Evolutionary conservation across 2,888 invertebrate genomes (phyloP).

Genomic region (Drosophila nr. medialis): DNA sequence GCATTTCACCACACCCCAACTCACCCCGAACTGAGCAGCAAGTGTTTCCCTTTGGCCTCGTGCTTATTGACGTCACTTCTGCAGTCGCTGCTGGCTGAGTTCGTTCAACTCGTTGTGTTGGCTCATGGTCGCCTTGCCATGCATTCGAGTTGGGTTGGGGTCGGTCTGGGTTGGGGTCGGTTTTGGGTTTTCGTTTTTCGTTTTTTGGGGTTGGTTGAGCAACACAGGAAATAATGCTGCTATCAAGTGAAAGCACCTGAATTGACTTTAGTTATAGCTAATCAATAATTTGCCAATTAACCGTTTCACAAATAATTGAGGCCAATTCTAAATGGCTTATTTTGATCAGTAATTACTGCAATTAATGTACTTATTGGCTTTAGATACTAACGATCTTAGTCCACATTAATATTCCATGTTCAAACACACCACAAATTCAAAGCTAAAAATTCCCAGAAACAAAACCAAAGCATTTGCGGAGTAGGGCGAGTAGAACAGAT

Average conservation of each 20-base stretch:
- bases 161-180: neutral
- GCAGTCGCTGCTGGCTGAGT: constrained; percentile 70
- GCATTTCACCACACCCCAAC: constrained; percentile 2
- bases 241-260: constrained; percentile 25
- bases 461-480: neutral
- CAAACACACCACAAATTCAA: neutral
- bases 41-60: constrained; percentile 74
- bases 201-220: constrained; percentile 14
- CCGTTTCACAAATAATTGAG: constrained; percentile 37
- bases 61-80: constrained; percentile 78
- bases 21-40: constrained; percentile 12
- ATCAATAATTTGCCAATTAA: constrained; percentile 37
- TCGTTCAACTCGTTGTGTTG: constrained; percentile 66
- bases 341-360: neutral
- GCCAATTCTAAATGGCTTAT: constrained; percentile 6
- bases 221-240: constrained; percentile 31
- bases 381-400: neutral
- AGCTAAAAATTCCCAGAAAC: constrained; percentile 7
- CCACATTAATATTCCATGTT: neutral
- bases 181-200: neutral
- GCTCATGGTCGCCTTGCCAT: constrained; percentile 73
- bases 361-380: neutral
- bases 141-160: constrained; percentile 40
- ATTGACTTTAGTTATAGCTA: constrained; percentile 33
- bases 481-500: neutral